Base-by-base conservation (phyloP, 2,888 invertebrate species). In the Apamea crenata region DNA sequence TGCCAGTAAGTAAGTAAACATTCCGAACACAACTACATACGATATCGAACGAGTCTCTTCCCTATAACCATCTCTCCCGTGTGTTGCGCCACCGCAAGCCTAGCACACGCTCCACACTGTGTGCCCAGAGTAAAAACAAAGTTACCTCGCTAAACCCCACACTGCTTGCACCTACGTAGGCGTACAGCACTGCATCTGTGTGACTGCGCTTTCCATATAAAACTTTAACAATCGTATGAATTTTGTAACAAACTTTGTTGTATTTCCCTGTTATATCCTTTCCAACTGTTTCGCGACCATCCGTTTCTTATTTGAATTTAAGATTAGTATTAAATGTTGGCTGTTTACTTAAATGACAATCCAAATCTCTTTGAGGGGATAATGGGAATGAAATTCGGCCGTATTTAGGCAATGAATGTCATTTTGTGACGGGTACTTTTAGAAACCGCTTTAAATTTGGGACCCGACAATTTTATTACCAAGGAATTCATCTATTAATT, bases 171-270 rank as follows among this genome's bases (percentile, higher is more conserved):
- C 81, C 56, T 29, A 67, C 73, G 47, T 61, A 44, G n/a, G 14
- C 25, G 25, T 47, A 68, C 61, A 66, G 40, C 18, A 56, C 67
- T 66, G 21, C 25, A 18, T 47, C 56, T 53, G 66, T 74, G 32
- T 73, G 40, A 65, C 76, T 81, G 74, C 70, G 76, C 78, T 86
- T 84, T 82, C 69, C 84, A 59, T 72, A 82, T 81, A 86, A 89
- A 91, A 91, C 88, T 90, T 88, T 84, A 61, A 81, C 84, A 82
- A 88, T 88, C 86, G 63, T 63, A 75, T 77, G 56, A 70, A 83
- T 71, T 83, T 86, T 67, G 72, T 74, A 82, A 80, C 80, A 70
- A 84, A 78, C 65, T 84, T 80, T 40, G 25, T 59, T 74, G 36
- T 56, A 36, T 56, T 73, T 65, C 61, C 40, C 16, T 76, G 40